Evolutionary conservation across 2,113 vertebrate genomes (phyloP), one percentile per base, ranked within the genome.

Genomic region (Otolemur garnettii): DNA sequence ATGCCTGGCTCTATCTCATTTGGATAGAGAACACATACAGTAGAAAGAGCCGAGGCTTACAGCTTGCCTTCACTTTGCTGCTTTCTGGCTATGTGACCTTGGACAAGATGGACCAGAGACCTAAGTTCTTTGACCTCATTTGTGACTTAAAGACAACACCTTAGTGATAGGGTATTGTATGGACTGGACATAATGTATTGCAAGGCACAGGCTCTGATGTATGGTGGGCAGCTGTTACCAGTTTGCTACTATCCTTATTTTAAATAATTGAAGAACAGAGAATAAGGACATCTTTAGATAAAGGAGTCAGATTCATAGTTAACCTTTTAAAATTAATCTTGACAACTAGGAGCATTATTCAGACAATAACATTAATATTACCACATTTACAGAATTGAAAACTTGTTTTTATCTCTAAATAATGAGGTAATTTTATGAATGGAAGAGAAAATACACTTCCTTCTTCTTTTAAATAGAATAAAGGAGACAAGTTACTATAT

Each of bases 91-190:
- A 12, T 4, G 1, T 1, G 11, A 7, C 30, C 68, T 55, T 33
- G 66, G 59, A 66, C 3, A 4, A n/a, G 11, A 17, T 1, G 8
- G 72, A 10, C 3, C 22, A 59, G 79, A n/a, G 14, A 11, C 64
- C 28, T 2, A 1, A 30, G 35, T 33, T 59, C 89, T 78, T 33
- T 8, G 2, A 0, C 26, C 71, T 45, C 88, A 11, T 11, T 50
- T 33, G 4, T 4, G 62, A 38, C 5, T 2, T 5, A 18, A 53
- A 50, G 24, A 0, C 2, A 5, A 10, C 19, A 5, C 21, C 72
- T 38, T 1, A 13, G 2, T 4, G 5, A 50, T 50, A 38, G 77
- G 62, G 13, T 0, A 2, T 8, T 0, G 0, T 13, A 0, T 11
- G 80, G 60, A 22, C 14, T 8, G 57, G 55, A 35, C 64, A 22